Evolutionary conservation across 2,797 vertebrate genomes (phyloP).

Genomic region (Catamblyrhynchus diadema): DNA sequence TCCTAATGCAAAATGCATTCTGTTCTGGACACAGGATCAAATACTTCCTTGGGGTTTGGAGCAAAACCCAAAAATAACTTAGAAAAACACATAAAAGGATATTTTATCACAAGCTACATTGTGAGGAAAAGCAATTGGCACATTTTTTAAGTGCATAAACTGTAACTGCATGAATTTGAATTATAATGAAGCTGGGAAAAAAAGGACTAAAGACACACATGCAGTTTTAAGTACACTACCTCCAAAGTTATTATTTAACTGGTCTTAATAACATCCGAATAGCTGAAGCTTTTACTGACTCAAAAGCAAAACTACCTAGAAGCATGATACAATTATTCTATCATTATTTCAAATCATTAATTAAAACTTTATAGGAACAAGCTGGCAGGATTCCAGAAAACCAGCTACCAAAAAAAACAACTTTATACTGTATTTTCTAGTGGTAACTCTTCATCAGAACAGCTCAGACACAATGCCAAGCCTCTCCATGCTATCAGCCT

Average conservation of each 20-base stretch:
- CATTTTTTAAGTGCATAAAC: background rate
- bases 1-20: background rate
- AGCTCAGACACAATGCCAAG: background rate
- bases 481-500: accelerated
- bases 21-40: background rate
- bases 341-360: background rate
- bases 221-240: background rate
- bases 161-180: background rate
- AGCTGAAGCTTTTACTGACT: background rate
- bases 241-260: background rate
- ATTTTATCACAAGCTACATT: background rate
- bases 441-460: background rate
- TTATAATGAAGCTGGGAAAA: background rate
- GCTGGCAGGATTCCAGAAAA: background rate
- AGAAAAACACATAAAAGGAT: background rate
- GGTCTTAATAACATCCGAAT: background rate
- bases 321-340: background rate
- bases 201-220: background rate
- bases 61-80: background rate
- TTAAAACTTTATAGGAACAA: background rate
- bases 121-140: background rate
- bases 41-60: background rate
- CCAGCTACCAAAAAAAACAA: accelerated
- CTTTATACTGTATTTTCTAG: background rate
- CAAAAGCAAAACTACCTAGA: background rate